These are phyloP conservation scores for Kuschelorhynchus macadamiae DNA, from an alignment of 2,888 invertebrate species.

Conservation along the genomic window DNA sequence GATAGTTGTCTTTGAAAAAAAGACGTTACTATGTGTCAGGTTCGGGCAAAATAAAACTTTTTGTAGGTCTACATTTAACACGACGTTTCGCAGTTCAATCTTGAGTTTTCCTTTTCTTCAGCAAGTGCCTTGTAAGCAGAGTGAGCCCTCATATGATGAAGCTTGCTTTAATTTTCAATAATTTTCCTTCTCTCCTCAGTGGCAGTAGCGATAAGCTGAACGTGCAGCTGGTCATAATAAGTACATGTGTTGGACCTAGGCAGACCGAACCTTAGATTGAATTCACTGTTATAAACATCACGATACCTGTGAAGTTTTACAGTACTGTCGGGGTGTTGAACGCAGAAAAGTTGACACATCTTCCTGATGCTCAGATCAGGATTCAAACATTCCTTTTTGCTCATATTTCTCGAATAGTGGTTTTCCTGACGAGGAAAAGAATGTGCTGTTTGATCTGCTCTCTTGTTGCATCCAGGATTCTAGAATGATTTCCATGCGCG, in stretches of 20 bases:
- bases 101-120: neutral
- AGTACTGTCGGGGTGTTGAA: neutral
- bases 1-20: too few species aligned
- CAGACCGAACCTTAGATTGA: neutral
- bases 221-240: slow-evolving; percentile 2
- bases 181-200: neutral
- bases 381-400: neutral
- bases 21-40: too few species aligned
- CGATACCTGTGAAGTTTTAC: neutral
- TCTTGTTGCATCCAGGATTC: neutral
- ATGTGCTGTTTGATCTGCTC: slow-evolving; percentile 1
- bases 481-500: too few species aligned
- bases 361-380: neutral
- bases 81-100: neutral
- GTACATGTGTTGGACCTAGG: neutral
- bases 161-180: neutral
- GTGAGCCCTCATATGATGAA: neutral
- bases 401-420: neutral
- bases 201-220: neutral
- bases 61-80: too few species aligned
- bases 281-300: neutral
- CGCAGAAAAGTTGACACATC: neutral
- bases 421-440: slow-evolving; percentile 2
- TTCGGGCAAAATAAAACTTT: too few species aligned
- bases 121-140: neutral